Base-by-base conservation (phyloP, 2,113 vertebrate species). In the Psammodynastes pulverulentus region DNA sequence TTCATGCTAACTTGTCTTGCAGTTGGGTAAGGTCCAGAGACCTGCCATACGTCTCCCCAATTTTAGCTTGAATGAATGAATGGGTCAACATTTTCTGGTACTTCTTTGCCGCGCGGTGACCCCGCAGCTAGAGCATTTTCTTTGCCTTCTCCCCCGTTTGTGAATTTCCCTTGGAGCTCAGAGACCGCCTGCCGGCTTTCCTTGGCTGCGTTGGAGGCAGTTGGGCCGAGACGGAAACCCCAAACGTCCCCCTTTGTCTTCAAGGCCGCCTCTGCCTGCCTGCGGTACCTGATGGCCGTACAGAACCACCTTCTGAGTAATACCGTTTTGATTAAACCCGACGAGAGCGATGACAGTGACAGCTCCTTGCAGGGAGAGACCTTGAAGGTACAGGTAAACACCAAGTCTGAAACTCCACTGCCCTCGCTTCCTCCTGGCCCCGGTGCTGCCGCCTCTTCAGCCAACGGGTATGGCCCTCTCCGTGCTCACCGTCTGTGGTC, bases 381-480 rank as follows among this genome's bases (percentile, higher is more conserved):
- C 99, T 99, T 99, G 98, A 99, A 99, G 99, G 99, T 99, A 99
- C 99, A 99, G 99, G 99, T 99, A 99, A 99, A 99, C 98, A 99
- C 97, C 98, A 97, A 98, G 97, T 98, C 98, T 99, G 98, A 97
- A 97, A 98, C 96, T 96, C 96, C 96, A 92, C 96, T 88, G 84
- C 96, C 96, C 90, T 56, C 93, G 94, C 95, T 94, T 91, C 89
- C 92, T 95, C 93, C 67, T 92, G 53, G 26, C 84, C 90, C 88
- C 91, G 92, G 29, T 23, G 26, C 51, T 92, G 93, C 95, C 94
- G 88, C 93, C 90, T 39, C 6, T 90, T 56, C 88, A 15, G 95
- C 93, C 93, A 91, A 34, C 2, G 87, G 86, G 91, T 93, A 89
- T 67, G 90, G 90, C 48, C 93, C 91, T 91, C 85, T 93, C 49